Evolutionary conservation across 2,113 vertebrate genomes (phyloP).

Genomic region (Camelus bactrianus): DNA sequence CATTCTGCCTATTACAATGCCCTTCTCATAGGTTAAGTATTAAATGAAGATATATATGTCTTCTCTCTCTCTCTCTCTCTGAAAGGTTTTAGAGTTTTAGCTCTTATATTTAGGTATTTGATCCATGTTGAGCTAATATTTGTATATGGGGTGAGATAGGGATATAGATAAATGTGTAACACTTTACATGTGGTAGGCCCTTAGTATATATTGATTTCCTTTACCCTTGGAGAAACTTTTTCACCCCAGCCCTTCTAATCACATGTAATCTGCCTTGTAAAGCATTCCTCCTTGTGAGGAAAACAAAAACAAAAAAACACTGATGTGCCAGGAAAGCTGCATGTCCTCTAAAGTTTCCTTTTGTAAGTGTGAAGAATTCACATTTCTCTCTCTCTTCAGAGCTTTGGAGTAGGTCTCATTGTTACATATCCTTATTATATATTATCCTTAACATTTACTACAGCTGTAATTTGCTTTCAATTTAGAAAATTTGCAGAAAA

Average conservation of each 20-base stretch:
- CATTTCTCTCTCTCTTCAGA: not conserved
- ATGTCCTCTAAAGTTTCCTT: not conserved
- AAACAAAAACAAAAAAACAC: not conserved
- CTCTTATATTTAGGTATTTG: too few species aligned
- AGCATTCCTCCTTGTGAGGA: not conserved
- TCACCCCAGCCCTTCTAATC: not conserved
- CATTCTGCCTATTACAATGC: not conserved
- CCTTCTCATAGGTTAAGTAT: not conserved
- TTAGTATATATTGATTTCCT: not conserved
- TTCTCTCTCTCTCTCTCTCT: too few species aligned
- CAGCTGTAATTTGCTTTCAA: not conserved
- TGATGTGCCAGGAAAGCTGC: not conserved
- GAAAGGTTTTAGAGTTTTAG: too few species aligned
- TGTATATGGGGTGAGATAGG: not conserved
- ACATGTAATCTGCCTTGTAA: not conserved
- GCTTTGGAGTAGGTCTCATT: not conserved
- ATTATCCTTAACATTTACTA: not conserved
- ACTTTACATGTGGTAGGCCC: not conserved
- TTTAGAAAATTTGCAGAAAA: not conserved
- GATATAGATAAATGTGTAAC: not conserved
- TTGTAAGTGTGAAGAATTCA: not conserved
- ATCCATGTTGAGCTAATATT: too few species aligned
- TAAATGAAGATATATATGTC: not conserved
- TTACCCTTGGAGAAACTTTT: not conserved
- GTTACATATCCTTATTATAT: not conserved